These are phyloP conservation scores for Rhopalosiphum maidis DNA, from an alignment of 1,140 invertebrate species.

Conservation along the genomic window DNA sequence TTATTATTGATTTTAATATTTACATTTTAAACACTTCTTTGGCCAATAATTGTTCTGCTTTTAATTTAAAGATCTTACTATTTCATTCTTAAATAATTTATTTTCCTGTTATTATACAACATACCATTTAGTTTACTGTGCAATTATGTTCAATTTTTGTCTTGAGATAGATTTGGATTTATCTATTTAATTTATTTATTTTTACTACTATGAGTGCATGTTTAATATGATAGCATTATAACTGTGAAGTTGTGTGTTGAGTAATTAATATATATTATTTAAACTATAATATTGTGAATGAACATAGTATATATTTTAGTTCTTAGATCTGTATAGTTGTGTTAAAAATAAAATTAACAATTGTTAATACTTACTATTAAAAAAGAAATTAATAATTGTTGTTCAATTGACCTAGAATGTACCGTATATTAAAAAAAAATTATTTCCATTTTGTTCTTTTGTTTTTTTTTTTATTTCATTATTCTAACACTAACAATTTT, in stretches of 20 bases:
- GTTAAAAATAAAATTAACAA: background rate
- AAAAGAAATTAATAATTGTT: background rate
- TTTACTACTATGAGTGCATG: background rate
- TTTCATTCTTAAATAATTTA: background rate
- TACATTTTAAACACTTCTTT: background rate
- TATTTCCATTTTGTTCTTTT: background rate
- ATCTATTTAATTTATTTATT: background rate
- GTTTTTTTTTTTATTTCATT: background rate
- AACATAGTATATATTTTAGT: background rate
- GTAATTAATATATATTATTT: background rate
- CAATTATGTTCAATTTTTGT: background rate
- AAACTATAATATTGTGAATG: conserved; percentile 14
- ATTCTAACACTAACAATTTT: conserved; percentile 54
- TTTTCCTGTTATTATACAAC: background rate
- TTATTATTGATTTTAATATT: background rate
- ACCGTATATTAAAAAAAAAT: background rate
- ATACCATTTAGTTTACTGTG: background rate
- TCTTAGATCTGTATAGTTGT: background rate
- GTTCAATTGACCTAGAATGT: background rate
- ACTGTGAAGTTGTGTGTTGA: background rate
- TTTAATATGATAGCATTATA: background rate
- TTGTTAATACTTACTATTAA: background rate
- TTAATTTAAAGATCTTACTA: background rate
- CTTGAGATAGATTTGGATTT: background rate
- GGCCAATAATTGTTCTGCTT: background rate